Evolutionary conservation across 1,140 invertebrate genomes (phyloP).

Genomic region (Oncopodura yosiiana): DNA sequence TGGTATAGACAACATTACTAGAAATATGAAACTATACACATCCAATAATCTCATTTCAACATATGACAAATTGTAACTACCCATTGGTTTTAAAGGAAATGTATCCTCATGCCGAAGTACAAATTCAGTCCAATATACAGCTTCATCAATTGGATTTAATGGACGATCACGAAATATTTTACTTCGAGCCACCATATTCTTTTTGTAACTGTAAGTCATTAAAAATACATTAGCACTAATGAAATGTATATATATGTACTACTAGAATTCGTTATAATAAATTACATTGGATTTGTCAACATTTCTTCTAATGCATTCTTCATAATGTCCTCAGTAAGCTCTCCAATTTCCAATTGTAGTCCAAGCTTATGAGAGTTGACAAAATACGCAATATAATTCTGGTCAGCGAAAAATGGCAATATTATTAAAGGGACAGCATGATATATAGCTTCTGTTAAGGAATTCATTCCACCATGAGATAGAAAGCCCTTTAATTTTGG

Average conservation of each 20-base stretch:
- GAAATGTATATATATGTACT: background rate
- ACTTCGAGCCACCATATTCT: constrained; percentile 3
- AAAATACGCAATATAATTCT: constrained; percentile 25
- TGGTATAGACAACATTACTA: no score
- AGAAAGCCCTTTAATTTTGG: constrained; percentile 38
- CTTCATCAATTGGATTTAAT: no score
- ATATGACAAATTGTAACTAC: background rate
- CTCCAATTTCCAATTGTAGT: constrained; percentile 12
- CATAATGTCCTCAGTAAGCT: constrained; percentile 14
- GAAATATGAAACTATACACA: no score
- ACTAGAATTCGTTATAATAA: background rate
- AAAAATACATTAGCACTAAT: background rate
- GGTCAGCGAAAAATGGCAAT: constrained; percentile 32
- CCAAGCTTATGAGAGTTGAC: constrained; percentile 35
- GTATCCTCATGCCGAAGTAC: no score
- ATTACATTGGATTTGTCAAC: constrained; percentile 4
- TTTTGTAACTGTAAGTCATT: constrained; percentile 1
- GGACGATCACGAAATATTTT: background rate
- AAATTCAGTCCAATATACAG: no score
- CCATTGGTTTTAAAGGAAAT: background rate
- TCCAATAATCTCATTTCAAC: background rate
- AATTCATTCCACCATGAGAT: constrained; percentile 41
- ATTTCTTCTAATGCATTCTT: constrained; percentile 18
- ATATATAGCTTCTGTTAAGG: constrained; percentile 39
- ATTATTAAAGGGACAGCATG: constrained; percentile 40